These are phyloP conservation scores for Mimas tiliae DNA, from an alignment of 2,888 invertebrate genomes.

Conservation along the genomic window DNA sequence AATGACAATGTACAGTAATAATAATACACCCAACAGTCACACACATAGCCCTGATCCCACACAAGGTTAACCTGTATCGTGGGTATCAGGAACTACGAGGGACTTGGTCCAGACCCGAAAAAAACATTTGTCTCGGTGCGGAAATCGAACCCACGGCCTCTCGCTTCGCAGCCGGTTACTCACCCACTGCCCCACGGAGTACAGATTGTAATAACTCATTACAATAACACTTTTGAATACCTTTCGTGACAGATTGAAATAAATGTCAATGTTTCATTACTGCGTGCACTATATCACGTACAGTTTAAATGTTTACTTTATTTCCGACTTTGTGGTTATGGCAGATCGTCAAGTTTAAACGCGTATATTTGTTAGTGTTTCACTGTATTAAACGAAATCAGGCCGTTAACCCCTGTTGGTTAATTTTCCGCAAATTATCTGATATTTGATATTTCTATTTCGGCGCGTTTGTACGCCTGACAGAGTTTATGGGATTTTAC, in stretches of 20 bases:
- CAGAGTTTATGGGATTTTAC: neutral
- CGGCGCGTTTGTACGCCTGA: neutral
- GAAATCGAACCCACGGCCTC: too few relatives aligned
- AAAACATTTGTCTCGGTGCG: too few relatives aligned
- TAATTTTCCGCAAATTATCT: neutral
- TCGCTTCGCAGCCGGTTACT: too few relatives aligned
- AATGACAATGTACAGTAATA: neutral
- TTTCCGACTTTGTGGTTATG: slow-evolving; percentile 19
- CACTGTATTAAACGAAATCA: slow-evolving; percentile 6
- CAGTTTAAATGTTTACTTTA: slow-evolving; percentile 19
- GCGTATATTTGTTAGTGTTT: slow-evolving; percentile 10
- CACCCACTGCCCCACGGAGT: too few relatives aligned
- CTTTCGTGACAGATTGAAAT: neutral
- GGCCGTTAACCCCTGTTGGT: neutral
- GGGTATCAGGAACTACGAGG: too few relatives aligned
- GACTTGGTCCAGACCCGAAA: too few relatives aligned
- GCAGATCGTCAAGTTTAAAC: slow-evolving; percentile 20
- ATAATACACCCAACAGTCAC: too few relatives aligned
- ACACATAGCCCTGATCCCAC: too few relatives aligned
- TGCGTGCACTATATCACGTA: neutral
- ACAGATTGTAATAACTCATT: too few relatives aligned
- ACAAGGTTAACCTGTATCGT: too few relatives aligned
- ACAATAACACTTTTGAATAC: neutral
- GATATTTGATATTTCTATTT: neutral
- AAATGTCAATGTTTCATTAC: slow-evolving; percentile 4